Evolutionary conservation across 2,888 invertebrate species (phyloP).

Genomic region (Hipparchia sbordonii): DNA sequence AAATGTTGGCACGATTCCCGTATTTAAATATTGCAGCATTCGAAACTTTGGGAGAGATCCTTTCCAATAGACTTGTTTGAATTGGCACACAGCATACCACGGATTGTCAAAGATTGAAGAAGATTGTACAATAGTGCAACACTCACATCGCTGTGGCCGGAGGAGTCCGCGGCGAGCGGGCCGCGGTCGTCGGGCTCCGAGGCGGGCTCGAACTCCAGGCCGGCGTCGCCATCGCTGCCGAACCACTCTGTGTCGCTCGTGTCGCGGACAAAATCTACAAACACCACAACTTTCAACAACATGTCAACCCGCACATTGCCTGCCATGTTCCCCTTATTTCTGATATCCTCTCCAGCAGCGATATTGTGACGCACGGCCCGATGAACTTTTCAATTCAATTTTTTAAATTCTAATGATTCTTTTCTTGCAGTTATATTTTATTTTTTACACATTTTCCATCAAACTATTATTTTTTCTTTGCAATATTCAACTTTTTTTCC

Average conservation of each 20-base stretch:
- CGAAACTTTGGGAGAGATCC: too few species aligned
- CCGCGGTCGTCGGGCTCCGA: slow-evolving; percentile 74
- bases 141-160: slow-evolving; percentile 80
- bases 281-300: slow-evolving; percentile 49
- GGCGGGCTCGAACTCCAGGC: slow-evolving; percentile 78
- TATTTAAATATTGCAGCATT: neutral
- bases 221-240: slow-evolving; percentile 54
- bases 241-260: slow-evolving; percentile 76
- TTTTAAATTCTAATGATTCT: slow-evolving; percentile 31
- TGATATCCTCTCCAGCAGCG: slow-evolving; percentile 17
- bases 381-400: slow-evolving; percentile 6
- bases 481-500: neutral
- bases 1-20: slow-evolving; percentile 9
- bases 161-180: slow-evolving; percentile 65
- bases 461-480: neutral
- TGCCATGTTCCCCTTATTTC: slow-evolving; percentile 20
- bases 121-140: neutral
- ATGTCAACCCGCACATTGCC: slow-evolving; percentile 31
- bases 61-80: too few species aligned
- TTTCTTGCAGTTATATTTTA: neutral
- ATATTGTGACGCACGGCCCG: slow-evolving; percentile 27
- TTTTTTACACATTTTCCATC: neutral
- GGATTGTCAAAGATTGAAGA: too few species aligned
- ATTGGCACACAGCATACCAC: too few species aligned
- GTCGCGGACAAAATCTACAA: slow-evolving; percentile 81